Conservation (phyloP, 1,140 invertebrate species). For the Atta texana region DNA sequence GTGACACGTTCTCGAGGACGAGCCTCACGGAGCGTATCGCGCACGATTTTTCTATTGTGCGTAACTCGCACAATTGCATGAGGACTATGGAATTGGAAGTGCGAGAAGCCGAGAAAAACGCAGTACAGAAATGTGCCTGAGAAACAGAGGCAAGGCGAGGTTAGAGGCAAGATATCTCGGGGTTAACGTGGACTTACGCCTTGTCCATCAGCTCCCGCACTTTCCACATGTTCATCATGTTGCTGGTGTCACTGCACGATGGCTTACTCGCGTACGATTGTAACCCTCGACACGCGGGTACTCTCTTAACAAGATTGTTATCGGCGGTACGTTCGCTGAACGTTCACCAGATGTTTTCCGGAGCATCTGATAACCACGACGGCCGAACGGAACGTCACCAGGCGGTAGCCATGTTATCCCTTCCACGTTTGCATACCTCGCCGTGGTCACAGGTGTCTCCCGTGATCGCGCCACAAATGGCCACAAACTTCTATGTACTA, state of each 20-base stretch:
- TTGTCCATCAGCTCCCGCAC: constrained; percentile 97
- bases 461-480: constrained; percentile 5
- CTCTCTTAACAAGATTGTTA: constrained; percentile 55
- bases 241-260: constrained; percentile 42
- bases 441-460: constrained; percentile 69
- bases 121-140: too few relatives aligned
- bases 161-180: not conserved
- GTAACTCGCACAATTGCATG: not conserved
- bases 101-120: not conserved
- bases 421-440: constrained; percentile 76
- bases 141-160: not conserved
- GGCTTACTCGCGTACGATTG: not conserved
- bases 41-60: not conserved
- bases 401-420: constrained; percentile 83
- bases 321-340: constrained; percentile 60
- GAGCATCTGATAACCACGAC: constrained; percentile 77
- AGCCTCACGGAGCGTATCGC: not conserved
- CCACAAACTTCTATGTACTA: too few relatives aligned
- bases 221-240: constrained; percentile 95
- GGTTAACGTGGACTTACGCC: constrained; percentile 93
- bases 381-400: constrained; percentile 81
- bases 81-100: not conserved
- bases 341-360: constrained; percentile 77
- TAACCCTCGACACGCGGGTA: not conserved
- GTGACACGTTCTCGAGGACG: not conserved